Percentiles rank a stretch among this genome's conserved stretches.
Conservation (phyloP, 2,888 invertebrate species). For the Argyresthia goedartella region DNA sequence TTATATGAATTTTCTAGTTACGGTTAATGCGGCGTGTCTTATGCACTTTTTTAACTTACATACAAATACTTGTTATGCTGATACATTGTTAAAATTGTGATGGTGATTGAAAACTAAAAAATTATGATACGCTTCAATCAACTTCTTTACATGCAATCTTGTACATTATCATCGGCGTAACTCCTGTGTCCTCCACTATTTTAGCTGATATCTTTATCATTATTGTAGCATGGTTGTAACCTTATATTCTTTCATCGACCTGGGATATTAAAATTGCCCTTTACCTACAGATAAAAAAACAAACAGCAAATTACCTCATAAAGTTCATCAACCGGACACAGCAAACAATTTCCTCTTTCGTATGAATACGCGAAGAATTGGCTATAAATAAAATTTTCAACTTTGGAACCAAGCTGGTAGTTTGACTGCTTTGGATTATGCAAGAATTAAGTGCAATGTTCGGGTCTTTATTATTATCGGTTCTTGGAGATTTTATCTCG, state of each 20-base stretch:
- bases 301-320: neutral
- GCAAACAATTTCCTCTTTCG: neutral
- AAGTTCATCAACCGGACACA: neutral
- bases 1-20: neutral
- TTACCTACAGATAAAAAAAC: too few species aligned
- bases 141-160: too few species aligned
- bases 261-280: too few species aligned
- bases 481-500: slow-evolving; percentile 17
- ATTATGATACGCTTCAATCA: too few species aligned
- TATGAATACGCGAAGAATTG: neutral
- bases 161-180: too few species aligned
- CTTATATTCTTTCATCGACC: too few species aligned
- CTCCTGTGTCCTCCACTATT: too few species aligned
- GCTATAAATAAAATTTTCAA: slow-evolving; percentile 1
- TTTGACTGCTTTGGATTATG: slow-evolving; percentile 17
- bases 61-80: too few species aligned
- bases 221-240: too few species aligned
- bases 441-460: slow-evolving; percentile 29
- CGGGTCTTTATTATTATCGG: slow-evolving; percentile 20
- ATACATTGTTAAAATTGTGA: too few species aligned
- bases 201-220: too few species aligned
- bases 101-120: too few species aligned
- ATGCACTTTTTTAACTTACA: neutral
- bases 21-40: neutral
- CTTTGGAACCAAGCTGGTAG: neutral